Evolutionary conservation across 2,797 vertebrate species (phyloP), one percentile per base, ranked within the genome.

Genomic region (Danio choprae): DNA sequence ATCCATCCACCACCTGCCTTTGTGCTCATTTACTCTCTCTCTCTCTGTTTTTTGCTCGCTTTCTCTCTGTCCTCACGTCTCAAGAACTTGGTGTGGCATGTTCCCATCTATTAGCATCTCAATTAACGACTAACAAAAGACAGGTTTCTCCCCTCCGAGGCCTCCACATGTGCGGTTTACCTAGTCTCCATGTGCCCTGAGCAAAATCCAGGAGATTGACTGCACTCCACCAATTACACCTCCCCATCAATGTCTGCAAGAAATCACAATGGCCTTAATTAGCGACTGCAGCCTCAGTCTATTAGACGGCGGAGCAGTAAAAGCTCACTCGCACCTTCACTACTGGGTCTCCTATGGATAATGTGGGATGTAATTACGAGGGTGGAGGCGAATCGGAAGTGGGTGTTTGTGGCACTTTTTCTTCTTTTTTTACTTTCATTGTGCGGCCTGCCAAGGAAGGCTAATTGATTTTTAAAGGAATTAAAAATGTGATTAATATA

Each of bases 81-180:
- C 59, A 58, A 73, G 84, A 85, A 79, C 63, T 84, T 80, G 63
- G 74, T 77, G 60, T 71, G 59, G 69, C 81, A 79, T 86, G 81
- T 86, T 86, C 78, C 40, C 65, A 86, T 87, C 83, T 83, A 85
- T 87, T 83, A 86, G 83, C 75, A 64, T 84, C 84, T 87, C 83
- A 86, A 85, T 85, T 87, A 86, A 80, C 78, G 76, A 67, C 55
- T 76, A 73, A 84, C 79, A 84, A 83, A 73, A 86, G 84, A 83
- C 87, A 86, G 85, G 77, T 85, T 85, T 86, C 75, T 70, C 65
- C 56, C 85, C 84, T 86, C 62, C 62, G 76, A 86, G 81, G 77
- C 70, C 76, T 84, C 74, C 68, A 64, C 43, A 29, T 72, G 81
- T 79, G 74, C n/a, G 41, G 48, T 77, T 82, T 76, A 86, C 73